Base-by-base conservation (phyloP, 2,113 vertebrate species). In the Vireo altiloquus region DNA sequence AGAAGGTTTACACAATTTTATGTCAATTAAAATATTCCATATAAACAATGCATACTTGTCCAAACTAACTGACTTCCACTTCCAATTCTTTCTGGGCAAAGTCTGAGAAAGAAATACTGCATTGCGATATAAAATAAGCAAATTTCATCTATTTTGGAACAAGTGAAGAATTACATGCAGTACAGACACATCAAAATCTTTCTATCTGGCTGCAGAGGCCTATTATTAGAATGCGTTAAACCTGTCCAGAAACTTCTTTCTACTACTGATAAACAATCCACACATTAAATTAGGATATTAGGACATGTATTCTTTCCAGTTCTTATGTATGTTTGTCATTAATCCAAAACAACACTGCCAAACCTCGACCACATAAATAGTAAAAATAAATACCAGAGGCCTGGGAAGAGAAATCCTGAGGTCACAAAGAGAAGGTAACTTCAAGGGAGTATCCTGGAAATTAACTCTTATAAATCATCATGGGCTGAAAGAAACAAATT, bases 381-480 rank as follows among this genome's bases (percentile, higher is more conserved):
- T 89, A 92, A 95, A 95, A 97, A 96, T 91, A 96, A 96, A 95
- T 95, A 95, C 66, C 82, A 94, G 91, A 89, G 83, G 72, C 94
- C 96, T 94, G 92, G 87, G 92, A 97, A 94, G 79, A 95, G 92
- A 92, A 95, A 95, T 96, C 93, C 84, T 92, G 94, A 95, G 96
- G 96, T 96, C 94, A 96, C 80, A 93, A 92, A 95, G 33, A 82
- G 78, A 94, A 95, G 93, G 93, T 93, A 93, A 93, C 95, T 97
- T 97, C 91, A 97, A 97, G 96, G 86, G 87, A 95, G 84, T 96
- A 95, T 92, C 91, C 95, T 92, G 95, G 91, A 97, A 97, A 97
- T 96, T 77, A 89, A 69, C 80, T 76, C 31, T 89, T 96, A 95
- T 96, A 97, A 97, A 96, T 95, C 82, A 96, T 77, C 87, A 50